Evolutionary conservation across 2,113 vertebrate species (phyloP), one percentile per base, ranked within the genome.

Genomic region (Paradoxurus hermaphroditus): DNA sequence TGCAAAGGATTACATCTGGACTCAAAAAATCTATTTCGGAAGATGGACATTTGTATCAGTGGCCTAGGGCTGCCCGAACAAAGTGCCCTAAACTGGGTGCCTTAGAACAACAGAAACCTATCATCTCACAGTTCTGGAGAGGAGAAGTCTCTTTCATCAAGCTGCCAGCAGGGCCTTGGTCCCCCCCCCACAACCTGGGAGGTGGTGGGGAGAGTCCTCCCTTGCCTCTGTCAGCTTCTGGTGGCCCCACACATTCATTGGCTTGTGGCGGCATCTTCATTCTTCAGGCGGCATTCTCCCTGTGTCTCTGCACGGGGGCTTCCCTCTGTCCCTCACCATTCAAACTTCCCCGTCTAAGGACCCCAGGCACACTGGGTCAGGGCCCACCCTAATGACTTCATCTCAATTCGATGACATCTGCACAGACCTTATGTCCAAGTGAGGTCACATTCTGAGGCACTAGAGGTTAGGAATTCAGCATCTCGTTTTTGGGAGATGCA

Each of bases 361-460:
- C 18, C 19, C 27, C n/a, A 68, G 23, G 51, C 49, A 18, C 25
- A 7, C 10, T 18, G 67, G 44, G 36, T 73, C 14, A 90, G 34
- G 59, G 65, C 41, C 51, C 44, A 41, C 36, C 29, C 29, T n/a
- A 18, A 36, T 46, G 67, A 75, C 41, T 9, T 41, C 46, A 21
- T 95, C 68, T 75, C 78, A 56, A 16, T 39, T 72, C 77, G 51
- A 39, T 83, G 44, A 49, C 7, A 65, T 84, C 62, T 44, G 6
- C 44, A 44, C 36, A 78, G 56, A 86, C n/a, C 49, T 89, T 85
- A 44, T n/a, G 65, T 89, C 36, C 77, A 87, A 87, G 31, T 75
- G 53, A 75, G 34, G 34, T 62, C 53, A 7, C n/a, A 27, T 56
- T 84, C 87, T 62, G 49, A 65, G 15, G 23, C 49, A 3, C 68